Evolutionary conservation across 2,113 vertebrate species (phyloP).

Genomic region (Paracyprichromis sp.): DNA sequence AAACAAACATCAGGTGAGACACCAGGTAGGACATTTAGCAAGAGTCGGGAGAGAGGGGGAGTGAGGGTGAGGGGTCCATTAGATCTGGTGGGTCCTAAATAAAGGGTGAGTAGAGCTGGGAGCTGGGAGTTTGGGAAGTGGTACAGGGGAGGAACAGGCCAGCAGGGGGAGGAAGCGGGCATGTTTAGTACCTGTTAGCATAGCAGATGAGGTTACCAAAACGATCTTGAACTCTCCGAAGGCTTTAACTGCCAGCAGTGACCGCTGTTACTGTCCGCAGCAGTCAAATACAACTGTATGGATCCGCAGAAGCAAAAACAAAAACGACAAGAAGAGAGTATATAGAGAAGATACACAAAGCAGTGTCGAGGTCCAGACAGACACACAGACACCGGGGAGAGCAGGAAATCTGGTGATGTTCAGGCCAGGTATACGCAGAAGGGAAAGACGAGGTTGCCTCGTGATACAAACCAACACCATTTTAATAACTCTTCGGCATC

Average conservation of each 20-base stretch:
- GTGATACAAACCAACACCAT: neutral
- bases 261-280: conserved; percentile 89
- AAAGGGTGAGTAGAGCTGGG: conserved; percentile 50
- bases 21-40: conserved; percentile 35
- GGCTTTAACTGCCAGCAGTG: conserved; percentile 94
- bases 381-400: conserved; percentile 51
- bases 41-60: conserved; percentile 12
- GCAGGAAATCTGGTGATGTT: conserved; percentile 1
- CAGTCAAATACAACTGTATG: conserved; percentile 94
- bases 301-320: conserved; percentile 64
- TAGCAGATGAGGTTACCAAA: conserved; percentile 83
- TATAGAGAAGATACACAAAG: conserved; percentile 64
- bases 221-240: conserved; percentile 87
- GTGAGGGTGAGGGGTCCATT: conserved; percentile 23
- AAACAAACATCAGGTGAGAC: conserved; percentile 44
- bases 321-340: conserved; percentile 72
- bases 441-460: neutral
- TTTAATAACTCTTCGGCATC: neutral
- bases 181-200: conserved; percentile 84
- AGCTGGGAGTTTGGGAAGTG: conserved; percentile 39
- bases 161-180: conserved; percentile 58
- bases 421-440: neutral
- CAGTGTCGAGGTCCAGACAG: conserved; percentile 44
- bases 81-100: conserved; percentile 44
- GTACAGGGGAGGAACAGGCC: conserved; percentile 46